Base-by-base conservation (phyloP, 2,797 vertebrate genomes). In the Gymnocypris eckloni region DNA sequence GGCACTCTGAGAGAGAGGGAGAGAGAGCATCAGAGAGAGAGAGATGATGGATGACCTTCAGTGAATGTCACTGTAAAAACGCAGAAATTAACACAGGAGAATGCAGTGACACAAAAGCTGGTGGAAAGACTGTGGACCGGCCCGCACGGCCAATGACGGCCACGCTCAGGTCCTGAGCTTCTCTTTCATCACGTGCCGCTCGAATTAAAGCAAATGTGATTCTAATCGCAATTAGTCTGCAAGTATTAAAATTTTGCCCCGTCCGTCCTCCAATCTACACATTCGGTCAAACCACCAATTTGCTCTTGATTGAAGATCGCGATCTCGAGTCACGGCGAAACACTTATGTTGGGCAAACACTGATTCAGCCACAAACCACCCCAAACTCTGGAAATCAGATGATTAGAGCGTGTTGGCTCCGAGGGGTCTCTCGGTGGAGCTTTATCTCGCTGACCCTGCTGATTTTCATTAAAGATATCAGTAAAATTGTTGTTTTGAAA, bases 401-500 rank as follows among this genome's bases (percentile, higher is more conserved):
- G 90, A 90, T 91, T 91, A 90, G 82, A 87, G 78, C 66, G 45
- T 87, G 88, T 86, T 89, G 87, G 86, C 86, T 81, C 61, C 56
- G 56, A 82, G 86, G 83, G 88, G 90, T 87, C 88, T 86, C 89
- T 88, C 79, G 48, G 71, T 82, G 82, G 67, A 80, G 81, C 87
- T 83, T 89, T 89, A 90, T 90, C 89, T 85, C 6, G 41, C 89
- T 88, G 90, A 90, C 90, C 90, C 66, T 73, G 89, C 86, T 89
- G 91, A 91, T 91, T 91, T 91, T 90, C 88, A 91, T 90, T 90
- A 90, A 87, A 88, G 91, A 92, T 92, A 92, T 89, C 88, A 83
- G 84, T 88, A 90, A 91, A 90, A 89, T 88, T 88, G 87, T 82
- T 82, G 87, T 88, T 87, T 88, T 86, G 83, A 91, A 90, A 91